A percentile compares a stretch with the other conserved stretches of the same genome.
Conservation (phyloP, 92 coral and sea anemone species). For the Blastomussa wellsi region DNA sequence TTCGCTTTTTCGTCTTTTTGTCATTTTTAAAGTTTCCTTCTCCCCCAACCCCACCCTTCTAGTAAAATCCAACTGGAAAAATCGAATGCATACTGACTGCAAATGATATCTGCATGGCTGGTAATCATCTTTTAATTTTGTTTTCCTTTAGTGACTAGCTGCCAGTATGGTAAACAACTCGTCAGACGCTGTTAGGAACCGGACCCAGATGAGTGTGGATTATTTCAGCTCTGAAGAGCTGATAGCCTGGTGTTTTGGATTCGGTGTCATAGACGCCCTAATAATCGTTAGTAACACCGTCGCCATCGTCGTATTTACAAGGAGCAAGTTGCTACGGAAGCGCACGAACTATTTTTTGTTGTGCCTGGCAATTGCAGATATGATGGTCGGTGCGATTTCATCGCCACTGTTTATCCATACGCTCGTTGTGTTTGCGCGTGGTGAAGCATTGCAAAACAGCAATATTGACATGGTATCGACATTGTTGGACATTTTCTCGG, state of each 20-base stretch:
- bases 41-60: too few relatives aligned
- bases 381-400: constrained; percentile 76
- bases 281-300: constrained; percentile 68
- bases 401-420: constrained; percentile 63
- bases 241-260: constrained; percentile 74
- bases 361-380: constrained; percentile 77
- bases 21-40: too few relatives aligned
- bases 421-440: background rate
- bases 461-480: constrained; percentile 15
- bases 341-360: constrained; percentile 80
- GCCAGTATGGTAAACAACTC: constrained; percentile 25
- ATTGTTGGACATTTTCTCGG: constrained; percentile 70
- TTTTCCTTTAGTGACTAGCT: constrained; percentile 10
- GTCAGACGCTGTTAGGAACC: background rate
- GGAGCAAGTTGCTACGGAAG: constrained; percentile 71
- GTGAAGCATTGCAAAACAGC: background rate
- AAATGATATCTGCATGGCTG: too few relatives aligned
- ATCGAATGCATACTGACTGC: background rate
- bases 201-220: background rate
- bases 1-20: too few relatives aligned
- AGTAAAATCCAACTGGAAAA: too few relatives aligned
- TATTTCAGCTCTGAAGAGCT: constrained; percentile 22
- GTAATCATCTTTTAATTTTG: background rate
- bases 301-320: constrained; percentile 72
- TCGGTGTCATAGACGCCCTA: constrained; percentile 62